A percentile compares a stretch with the other conserved stretches of the same genome.
Evolutionary conservation across 2,888 invertebrate species (phyloP).

Genomic region (Epiblema foenella): DNA sequence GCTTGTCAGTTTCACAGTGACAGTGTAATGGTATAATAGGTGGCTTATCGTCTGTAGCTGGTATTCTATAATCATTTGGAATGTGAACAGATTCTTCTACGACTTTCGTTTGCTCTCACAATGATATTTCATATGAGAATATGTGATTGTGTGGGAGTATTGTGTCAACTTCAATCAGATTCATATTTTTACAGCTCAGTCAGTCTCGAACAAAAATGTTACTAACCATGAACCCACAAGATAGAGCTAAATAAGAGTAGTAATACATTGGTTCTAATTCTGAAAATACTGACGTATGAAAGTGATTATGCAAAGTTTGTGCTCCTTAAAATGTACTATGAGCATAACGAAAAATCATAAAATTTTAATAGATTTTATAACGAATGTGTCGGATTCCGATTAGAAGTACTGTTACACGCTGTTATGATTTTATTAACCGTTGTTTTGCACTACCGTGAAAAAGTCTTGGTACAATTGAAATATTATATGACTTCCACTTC

Average conservation of each 20-base stretch:
- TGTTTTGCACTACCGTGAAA: slow-evolving; percentile 7
- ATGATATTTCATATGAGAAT: background rate
- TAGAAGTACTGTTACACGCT: background rate
- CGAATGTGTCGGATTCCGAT: background rate
- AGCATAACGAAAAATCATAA: background rate
- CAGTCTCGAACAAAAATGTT: no score
- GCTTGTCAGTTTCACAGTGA: slow-evolving; percentile 47
- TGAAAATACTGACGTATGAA: background rate
- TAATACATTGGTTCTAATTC: no score
- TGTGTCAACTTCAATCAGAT: background rate
- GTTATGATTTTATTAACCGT: slow-evolving; percentile 3
- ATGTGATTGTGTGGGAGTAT: background rate
- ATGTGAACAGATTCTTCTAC: slow-evolving; percentile 13
- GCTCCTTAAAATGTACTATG: background rate
- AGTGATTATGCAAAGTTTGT: background rate
- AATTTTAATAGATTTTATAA: background rate
- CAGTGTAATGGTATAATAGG: slow-evolving; percentile 53
- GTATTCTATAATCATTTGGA: slow-evolving; percentile 33
- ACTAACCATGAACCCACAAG: no score
- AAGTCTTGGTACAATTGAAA: background rate
- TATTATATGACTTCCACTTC: background rate
- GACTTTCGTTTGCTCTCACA: slow-evolving; percentile 20
- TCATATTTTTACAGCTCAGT: background rate
- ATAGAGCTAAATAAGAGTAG: no score
- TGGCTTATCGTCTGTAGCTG: slow-evolving; percentile 39